phyloP scores from a whole-genome alignment of 2,113 vertebrate genomes.

The Camelus dromedarius region DNA sequence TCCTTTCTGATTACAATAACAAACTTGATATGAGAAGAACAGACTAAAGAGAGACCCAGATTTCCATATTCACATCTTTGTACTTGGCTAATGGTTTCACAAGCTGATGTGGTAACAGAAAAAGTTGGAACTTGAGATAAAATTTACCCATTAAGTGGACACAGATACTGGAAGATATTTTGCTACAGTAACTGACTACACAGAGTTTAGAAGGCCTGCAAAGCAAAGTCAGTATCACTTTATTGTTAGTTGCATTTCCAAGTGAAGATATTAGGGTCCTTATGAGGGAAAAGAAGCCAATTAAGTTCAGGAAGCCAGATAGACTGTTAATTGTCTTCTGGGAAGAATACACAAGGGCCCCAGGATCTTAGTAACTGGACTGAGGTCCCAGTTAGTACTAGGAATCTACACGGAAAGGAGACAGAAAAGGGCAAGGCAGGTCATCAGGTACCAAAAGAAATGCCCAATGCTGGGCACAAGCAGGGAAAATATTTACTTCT shows the following conservation, averaged over 20 bases:
- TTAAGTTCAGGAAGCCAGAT: not conserved
- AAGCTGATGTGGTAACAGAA: not conserved
- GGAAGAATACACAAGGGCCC: not conserved
- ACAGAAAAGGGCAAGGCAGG: not conserved
- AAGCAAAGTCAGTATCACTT: not conserved
- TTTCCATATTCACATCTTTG: conserved; percentile 24
- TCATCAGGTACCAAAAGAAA: not conserved
- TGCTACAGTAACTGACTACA: not conserved
- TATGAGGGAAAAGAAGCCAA: not conserved
- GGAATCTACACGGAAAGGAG: not conserved
- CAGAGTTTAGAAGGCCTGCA: not conserved
- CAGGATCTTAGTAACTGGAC: not conserved
- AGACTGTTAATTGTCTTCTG: not conserved
- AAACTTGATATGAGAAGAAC: not conserved
- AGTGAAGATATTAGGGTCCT: not conserved
- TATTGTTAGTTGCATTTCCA: not conserved
- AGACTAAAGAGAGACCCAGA: not conserved
- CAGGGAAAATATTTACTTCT: not conserved
- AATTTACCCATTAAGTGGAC: not conserved
- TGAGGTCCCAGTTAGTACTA: not conserved
- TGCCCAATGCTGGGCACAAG: not conserved
- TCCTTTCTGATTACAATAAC: conserved; percentile 52
- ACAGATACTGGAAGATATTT: not conserved
- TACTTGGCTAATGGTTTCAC: not conserved
- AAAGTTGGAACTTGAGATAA: not conserved